These are phyloP conservation scores for Luehdorfia chinensis DNA, from an alignment of 1,140 invertebrate genomes.

Conservation along the genomic window DNA sequence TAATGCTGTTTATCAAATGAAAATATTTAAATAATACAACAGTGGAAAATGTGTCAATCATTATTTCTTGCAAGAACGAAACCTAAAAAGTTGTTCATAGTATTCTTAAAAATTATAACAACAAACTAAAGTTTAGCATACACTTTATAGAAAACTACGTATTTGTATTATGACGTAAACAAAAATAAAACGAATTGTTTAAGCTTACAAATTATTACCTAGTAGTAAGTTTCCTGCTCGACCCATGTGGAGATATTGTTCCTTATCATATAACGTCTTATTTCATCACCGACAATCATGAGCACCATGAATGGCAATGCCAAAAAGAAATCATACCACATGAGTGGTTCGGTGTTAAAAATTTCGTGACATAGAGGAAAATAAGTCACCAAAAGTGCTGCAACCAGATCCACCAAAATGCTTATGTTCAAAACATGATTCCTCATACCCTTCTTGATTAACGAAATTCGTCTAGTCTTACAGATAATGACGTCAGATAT, in stretches of 20 bases:
- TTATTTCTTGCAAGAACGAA: too few species aligned
- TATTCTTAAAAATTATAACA: too few species aligned
- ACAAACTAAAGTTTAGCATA: too few species aligned
- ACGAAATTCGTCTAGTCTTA: conserved; percentile 87
- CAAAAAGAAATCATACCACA: conserved; percentile 85
- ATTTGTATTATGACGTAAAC: neutral
- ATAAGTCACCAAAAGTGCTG: conserved; percentile 83
- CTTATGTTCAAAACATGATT: conserved; percentile 85
- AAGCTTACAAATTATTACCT: too few species aligned
- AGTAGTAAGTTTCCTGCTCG: conserved; percentile 90
- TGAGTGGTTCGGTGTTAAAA: conserved; percentile 75
- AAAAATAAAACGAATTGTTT: neutral
- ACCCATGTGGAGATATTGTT: conserved; percentile 86
- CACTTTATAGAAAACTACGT: too few species aligned
- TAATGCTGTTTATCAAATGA: too few species aligned
- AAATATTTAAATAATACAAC: too few species aligned
- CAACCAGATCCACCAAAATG: conserved; percentile 81
- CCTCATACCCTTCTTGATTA: conserved; percentile 88
- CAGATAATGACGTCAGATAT: conserved; percentile 89
- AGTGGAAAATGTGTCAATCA: too few species aligned
- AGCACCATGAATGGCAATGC: conserved; percentile 85
- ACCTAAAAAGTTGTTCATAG: too few species aligned
- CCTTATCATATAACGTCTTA: conserved; percentile 85
- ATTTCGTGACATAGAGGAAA: conserved; percentile 83
- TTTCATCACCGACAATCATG: conserved; percentile 87